Base-by-base conservation (phyloP, 2,113 vertebrate species). In the Petrocephalus zakoni region DNA sequence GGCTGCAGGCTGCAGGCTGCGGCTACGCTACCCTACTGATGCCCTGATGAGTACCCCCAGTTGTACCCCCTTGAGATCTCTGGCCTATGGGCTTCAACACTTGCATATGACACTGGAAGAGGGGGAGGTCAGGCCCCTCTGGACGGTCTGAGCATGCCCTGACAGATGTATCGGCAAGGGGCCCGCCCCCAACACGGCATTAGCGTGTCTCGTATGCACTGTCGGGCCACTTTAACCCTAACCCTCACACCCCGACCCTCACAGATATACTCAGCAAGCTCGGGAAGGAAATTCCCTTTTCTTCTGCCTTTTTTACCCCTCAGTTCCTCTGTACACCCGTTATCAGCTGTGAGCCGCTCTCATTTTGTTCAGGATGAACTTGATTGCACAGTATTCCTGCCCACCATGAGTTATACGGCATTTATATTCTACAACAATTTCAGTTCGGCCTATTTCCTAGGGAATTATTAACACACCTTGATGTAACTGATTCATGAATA, bases 381-480 rank as follows among this genome's bases (percentile, higher is more conserved):
- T 34, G 8, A 84, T 61, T 7, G 22, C 53, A 29, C 13, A 1
- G 37, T 49, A 83, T 88, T 83, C 52, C 52, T 58, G 47, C 21
- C 87, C 19, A 8, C 25, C 53, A 49, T 83, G 53, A 61, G 49
- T 61, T 83, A 84, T 88, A 88, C 88, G 61, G 78, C 56, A 42
- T 56, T 91, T 91, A 91, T 94, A 93, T 95, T 94, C 92, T 91
- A 94, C 94, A 95, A 95, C 94, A 95, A 94, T 92, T 91, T 93
- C 89, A 93, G 94, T 94, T 94, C 93, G 91, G 92, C 92, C 78
- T 91, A 92, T 94, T 95, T 95, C 94, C 92, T 92, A 88, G 81
- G 92, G 94, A 94, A 95, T 95, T 95, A 95, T 95, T 95, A 95
- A 95, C 93, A 95, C 93, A 94, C 94, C 94, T 95, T 94, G 93